Base-by-base conservation (phyloP, 2,113 vertebrate species). In the Callopanchax toddi region DNA sequence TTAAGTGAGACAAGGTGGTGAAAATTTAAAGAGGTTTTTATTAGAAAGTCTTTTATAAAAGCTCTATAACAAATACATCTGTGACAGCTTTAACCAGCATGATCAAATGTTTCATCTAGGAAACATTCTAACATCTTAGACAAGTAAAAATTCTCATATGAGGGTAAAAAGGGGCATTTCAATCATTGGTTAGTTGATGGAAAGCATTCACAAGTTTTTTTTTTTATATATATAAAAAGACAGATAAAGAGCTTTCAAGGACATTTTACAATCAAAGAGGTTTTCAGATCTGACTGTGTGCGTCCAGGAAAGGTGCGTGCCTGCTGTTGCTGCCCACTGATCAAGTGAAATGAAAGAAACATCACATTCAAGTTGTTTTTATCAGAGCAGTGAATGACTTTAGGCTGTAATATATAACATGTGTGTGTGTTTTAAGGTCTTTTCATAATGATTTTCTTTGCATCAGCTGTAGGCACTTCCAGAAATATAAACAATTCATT, bases 221-320 rank as follows among this genome's bases (percentile, higher is more conserved):
- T n/a, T n/a, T n/a, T n/a, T n/a, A n/a, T n/a, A n/a, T n/a, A n/a
- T n/a, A n/a, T n/a, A 3, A 22, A 21, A n/a, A 4, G 36, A 60
- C 13, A 53, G 7, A 29, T 16, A 17, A 67, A 8, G 50, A 6
- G 21, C 6, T 56, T 26, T 62, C 44, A 56, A 57, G 70, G 74
- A 84, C 45, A 17, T 50, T 75, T 72, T 75, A 46, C 65, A 58
- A 63, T 81, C 69, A 44, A 53, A 55, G 48, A 74, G 86, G 78
- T 86, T 89, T 90, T 89, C 89, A 89, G 88, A 86, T 87, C 83
- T 74, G 59, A 60, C 82, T 78, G 51, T 44, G 10, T 0, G 15
- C 21, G 55, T 22, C n/a, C 21, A 18, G 12, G 43, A 48, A 49
- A 54, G 43, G 52, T 36, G 23, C 3, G 0, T 29, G 16, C 22